These are phyloP conservation scores for Falco naumanni DNA, from an alignment of 2,797 vertebrate genomes.

Conservation along the genomic window DNA sequence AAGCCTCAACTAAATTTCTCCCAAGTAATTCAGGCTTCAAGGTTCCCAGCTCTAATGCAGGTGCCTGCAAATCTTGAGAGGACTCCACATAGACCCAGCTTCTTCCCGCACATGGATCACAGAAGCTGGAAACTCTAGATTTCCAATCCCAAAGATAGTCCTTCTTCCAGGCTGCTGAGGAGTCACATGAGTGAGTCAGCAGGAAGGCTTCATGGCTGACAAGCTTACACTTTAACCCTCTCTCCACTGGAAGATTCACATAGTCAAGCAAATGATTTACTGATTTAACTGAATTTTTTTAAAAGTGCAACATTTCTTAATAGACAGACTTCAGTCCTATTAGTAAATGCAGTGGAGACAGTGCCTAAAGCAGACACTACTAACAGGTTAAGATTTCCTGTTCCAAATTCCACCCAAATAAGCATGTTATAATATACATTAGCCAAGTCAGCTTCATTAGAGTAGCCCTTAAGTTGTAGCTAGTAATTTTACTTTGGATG, in stretches of 20 bases:
- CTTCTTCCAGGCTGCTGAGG: neutral
- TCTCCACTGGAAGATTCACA: neutral
- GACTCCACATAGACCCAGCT: neutral
- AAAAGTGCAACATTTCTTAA: neutral
- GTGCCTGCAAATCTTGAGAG: neutral
- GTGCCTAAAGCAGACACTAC: neutral
- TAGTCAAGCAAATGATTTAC: neutral
- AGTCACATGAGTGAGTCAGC: constrained; percentile 57
- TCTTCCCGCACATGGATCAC: rapidly evolving
- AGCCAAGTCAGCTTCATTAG: neutral
- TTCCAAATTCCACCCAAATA: neutral
- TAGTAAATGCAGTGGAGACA: neutral
- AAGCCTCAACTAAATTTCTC: neutral
- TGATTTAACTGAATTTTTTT: neutral
- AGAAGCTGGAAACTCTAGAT: neutral
- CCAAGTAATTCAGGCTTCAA: neutral
- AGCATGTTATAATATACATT: neutral
- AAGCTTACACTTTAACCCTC: neutral
- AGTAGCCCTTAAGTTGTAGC: neutral
- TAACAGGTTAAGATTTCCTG: neutral
- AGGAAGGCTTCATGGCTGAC: neutral
- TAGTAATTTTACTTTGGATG: neutral
- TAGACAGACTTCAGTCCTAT: neutral
- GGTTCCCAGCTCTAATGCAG: neutral
- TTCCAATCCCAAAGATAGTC: constrained; percentile 11